Conservation (phyloP, 2,797 vertebrate species). For the Paedocypris micromegethes region DNA sequence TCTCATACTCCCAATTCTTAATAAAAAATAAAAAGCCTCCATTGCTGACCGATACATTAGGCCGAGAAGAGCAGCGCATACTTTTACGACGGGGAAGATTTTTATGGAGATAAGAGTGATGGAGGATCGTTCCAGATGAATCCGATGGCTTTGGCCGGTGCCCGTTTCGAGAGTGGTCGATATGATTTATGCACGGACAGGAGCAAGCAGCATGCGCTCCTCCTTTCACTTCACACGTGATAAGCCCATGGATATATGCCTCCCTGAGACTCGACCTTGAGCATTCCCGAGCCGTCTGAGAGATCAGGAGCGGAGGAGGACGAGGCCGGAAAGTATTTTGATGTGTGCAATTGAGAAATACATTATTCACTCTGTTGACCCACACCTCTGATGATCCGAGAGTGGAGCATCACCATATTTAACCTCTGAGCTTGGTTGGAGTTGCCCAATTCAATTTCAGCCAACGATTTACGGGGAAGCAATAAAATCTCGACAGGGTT, state of each 20-base stretch:
- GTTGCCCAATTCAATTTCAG: slow-evolving; percentile 35
- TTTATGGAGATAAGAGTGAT: slow-evolving; percentile 18
- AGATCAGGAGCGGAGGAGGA: background rate
- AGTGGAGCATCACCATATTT: slow-evolving; percentile 26
- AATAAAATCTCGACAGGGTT: slow-evolving; percentile 13
- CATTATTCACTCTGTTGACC: slow-evolving; percentile 18
- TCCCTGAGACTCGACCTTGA: slow-evolving; percentile 39
- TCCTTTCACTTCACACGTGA: slow-evolving; percentile 23
- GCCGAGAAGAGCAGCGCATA: background rate
- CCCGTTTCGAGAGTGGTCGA: slow-evolving; percentile 9
- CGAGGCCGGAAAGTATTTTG: slow-evolving; percentile 3
- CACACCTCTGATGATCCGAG: slow-evolving; percentile 22
- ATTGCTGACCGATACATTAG: background rate
- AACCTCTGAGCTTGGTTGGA: slow-evolving; percentile 10
- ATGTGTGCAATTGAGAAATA: slow-evolving; percentile 28
- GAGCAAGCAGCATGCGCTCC: slow-evolving; percentile 31
- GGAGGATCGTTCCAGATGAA: background rate
- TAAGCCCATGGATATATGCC: slow-evolving; percentile 44
- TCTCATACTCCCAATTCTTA: no score
- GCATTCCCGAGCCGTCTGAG: slow-evolving; percentile 31
- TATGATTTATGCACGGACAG: slow-evolving; percentile 37
- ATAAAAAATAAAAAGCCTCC: no score
- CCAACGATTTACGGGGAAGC: slow-evolving; percentile 35
- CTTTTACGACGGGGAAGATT: background rate
- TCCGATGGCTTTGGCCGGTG: slow-evolving; percentile 3